Base-by-base conservation (phyloP, 2,113 vertebrate genomes). In the Taurulus bubalis region DNA sequence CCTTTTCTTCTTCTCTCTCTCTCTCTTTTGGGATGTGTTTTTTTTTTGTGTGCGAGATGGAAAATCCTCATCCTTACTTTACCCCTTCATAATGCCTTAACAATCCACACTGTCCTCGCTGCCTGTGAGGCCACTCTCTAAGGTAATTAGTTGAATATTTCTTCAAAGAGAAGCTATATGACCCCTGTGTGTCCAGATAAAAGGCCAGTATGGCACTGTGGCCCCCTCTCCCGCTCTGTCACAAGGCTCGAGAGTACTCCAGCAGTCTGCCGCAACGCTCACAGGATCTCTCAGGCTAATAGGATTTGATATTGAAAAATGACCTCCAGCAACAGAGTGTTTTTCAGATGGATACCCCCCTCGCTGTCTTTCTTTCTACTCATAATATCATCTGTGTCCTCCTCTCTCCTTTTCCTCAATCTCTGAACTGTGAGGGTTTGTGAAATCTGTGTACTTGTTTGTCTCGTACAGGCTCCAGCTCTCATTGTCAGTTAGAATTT, bases 101-200 rank as follows among this genome's bases (percentile, higher is more conserved):
- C 90, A 91, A 91, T 90, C 86, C 89, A 77, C 92, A 91, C 90
- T 87, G 89, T 90, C 85, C 91, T 86, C 78, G 88, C 90, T 92
- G 90, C 92, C 93, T 92, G 92, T 93, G 86, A 91, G 87, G 91
- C 91, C 88, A 91, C 94, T 93, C 94, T 95, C 93, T 88, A 90
- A 94, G 89, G 93, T 95, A 96, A 96, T 96, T 95, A 94, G 94
- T 93, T 94, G 94, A 95, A 95, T 96, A 95, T 95, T 94, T 93
- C 95, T 96, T 96, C 94, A 95, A 95, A 95, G 95, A 92, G 89
- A 94, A 94, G 90, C 91, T 92, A 89, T 89, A 90, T 93, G 93
- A 93, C 92, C 93, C 92, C 94, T 71, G 87, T 90, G 89, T 92
- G 86, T 93, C 87, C 93, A 89, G 92, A 95, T 95, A 94, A 95